Base-by-base conservation (phyloP, 1,140 invertebrate genomes). In the Venturia canescens region DNA sequence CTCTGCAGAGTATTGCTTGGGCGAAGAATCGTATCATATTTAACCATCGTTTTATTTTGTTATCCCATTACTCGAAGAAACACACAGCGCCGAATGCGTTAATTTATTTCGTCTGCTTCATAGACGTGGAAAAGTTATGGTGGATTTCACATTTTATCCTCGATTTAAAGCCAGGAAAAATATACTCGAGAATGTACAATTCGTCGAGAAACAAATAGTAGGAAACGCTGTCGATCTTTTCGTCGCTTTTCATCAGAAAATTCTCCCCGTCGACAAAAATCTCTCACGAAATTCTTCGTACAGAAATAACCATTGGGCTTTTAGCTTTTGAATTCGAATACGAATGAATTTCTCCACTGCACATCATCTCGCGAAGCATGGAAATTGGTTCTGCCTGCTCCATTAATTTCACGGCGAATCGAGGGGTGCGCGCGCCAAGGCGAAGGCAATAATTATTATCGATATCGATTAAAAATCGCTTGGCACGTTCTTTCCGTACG, bases 401-500 rank as follows among this genome's bases (percentile, higher is more conserved):
- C 70, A 48, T 48, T 72, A n/a, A 72, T 72, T n/a, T 48, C 23
- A 31, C 23, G 38, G 70, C 15, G 38, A 27, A 57, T 53, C 71
- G 48, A 57, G 23, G 21, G 23, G 16, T 1, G 11, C 9, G 11
- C 48, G 3, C 71, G 44, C 23, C 44, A 57, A 29, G 48, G n/a
- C n/a, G n/a, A n/a, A n/a, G 18, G 44, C 34, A 74, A 74, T 50
- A 74, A 74, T 53, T 74, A 74, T 74, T 50, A 74, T 74, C 71
- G 71, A 57, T 63, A 63, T 29, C 72, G 72, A 60, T 60, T 76
- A 76, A 76, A 76, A 76, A 76, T 60, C 72, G 53, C 23, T 76
- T 76, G 72, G 72, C 72, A 60, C 53, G 27, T 27, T 26, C 60
- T 63, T 23, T 26, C 60, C 23, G 23, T 26, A 26, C 34, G 71